Conservation (phyloP, 2,113 vertebrate species). For the Tragelaphus imberbis region DNA sequence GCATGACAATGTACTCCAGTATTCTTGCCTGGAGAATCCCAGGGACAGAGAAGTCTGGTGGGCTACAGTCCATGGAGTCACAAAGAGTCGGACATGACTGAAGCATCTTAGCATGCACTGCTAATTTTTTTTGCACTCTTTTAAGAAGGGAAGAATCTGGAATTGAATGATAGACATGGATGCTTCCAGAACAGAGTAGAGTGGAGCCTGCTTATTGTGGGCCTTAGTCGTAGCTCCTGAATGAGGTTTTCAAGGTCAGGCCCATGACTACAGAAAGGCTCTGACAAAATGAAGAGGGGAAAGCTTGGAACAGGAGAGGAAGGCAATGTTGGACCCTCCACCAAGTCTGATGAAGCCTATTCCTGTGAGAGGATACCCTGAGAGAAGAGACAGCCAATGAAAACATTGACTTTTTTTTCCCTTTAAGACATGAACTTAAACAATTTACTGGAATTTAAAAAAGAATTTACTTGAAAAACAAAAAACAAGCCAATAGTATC, state of each 20-base stretch:
- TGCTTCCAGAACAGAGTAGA: fast-evolving
- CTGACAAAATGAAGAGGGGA: background rate
- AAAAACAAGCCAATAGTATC: slow-evolving; percentile 47
- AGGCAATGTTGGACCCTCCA: background rate
- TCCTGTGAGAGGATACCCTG: background rate
- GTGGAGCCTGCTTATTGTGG: background rate
- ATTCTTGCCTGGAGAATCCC: background rate
- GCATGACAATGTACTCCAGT: background rate
- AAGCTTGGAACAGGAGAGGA: background rate
- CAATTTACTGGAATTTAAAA: slow-evolving; percentile 63
- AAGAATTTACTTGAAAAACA: slow-evolving; percentile 56
- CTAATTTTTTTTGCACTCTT: background rate
- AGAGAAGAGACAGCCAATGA: slow-evolving; percentile 22
- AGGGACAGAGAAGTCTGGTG: background rate
- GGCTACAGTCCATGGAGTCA: background rate
- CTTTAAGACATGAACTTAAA: slow-evolving; percentile 42
- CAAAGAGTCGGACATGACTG: background rate
- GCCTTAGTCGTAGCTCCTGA: background rate
- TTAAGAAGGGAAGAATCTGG: background rate
- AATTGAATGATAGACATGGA: background rate
- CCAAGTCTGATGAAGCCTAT: background rate
- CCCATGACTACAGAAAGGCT: background rate
- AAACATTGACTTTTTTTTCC: slow-evolving; percentile 32
- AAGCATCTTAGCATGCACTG: background rate
- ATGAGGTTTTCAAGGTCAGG: background rate